Percentiles rank a stretch among this genome's conserved stretches.
These are phyloP conservation scores for Poecilia gillii DNA, from an alignment of 2,797 vertebrate genomes.

Conservation along the genomic window DNA sequence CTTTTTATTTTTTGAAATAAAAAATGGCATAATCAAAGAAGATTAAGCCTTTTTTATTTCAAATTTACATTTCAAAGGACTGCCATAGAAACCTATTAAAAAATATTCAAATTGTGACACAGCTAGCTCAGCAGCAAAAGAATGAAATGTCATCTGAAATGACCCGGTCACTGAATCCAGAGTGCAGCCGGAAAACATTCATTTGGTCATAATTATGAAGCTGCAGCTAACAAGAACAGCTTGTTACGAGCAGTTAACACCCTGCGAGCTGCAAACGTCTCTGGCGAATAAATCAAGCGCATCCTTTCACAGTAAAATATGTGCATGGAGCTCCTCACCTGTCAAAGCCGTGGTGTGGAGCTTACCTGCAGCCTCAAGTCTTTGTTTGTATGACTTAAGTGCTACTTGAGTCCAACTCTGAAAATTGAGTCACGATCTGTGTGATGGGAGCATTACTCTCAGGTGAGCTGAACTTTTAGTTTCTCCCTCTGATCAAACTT, in stretches of 20 bases:
- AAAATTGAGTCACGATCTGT: not conserved
- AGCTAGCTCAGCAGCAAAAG: not conserved
- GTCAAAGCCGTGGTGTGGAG: not conserved
- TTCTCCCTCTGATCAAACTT: not conserved
- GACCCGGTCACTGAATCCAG: not conserved
- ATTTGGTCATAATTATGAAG: not conserved
- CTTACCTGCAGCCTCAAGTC: not conserved
- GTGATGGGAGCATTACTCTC: not conserved
- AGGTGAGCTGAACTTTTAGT: not conserved
- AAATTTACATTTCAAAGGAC: too few species aligned
- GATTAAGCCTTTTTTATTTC: too few species aligned
- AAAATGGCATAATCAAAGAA: too few species aligned
- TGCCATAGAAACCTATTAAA: not conserved
- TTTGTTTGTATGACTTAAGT: not conserved
- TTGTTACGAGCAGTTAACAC: not conserved
- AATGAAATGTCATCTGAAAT: not conserved
- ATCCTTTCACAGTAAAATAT: not conserved
- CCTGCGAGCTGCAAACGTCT: not conserved
- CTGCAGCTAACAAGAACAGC: not conserved
- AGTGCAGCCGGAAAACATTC: not conserved
- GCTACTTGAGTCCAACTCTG: not conserved
- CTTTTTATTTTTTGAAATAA: too few species aligned
- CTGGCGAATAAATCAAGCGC: not conserved
- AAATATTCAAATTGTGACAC: not conserved
- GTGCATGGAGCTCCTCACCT: not conserved